phyloP scores from a whole-genome alignment of 2,888 invertebrate species.

The Saturnia pavonia region DNA sequence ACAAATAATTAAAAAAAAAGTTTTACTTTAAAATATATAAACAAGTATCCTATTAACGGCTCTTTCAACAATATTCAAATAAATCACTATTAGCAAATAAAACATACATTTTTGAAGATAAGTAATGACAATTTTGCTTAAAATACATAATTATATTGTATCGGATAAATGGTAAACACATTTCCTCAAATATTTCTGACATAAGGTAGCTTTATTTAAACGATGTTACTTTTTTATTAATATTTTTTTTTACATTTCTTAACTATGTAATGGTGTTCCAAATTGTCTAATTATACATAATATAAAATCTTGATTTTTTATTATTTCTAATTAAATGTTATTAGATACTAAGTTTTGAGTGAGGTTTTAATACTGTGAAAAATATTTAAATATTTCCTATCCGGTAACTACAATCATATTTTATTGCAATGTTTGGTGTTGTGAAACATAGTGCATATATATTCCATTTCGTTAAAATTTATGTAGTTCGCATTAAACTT shows the following conservation, averaged over 20 bases:
- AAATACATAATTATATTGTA: background rate
- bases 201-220: background rate
- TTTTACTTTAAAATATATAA: background rate
- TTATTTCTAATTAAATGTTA: no score
- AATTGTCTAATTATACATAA: no score
- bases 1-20: conserved; percentile 22
- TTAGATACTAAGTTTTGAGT: no score
- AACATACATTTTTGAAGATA: background rate
- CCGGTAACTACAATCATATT: background rate
- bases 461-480: background rate
- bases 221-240: background rate
- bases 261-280: no score
- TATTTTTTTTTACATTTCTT: background rate
- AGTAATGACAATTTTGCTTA: background rate
- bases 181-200: background rate
- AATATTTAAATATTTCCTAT: background rate
- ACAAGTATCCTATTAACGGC: background rate
- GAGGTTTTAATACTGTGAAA: background rate
- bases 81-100: background rate
- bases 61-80: background rate
- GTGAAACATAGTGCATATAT: background rate
- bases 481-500: background rate
- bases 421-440: background rate
- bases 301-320: no score
- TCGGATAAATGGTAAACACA: background rate